Percentiles rank a stretch among this genome's conserved stretches.
These are phyloP conservation scores for Turritopsis dohrnii DNA, from an alignment of 30 jellyfish, hydroid and myxozoan genomes.

Conservation along the genomic window DNA sequence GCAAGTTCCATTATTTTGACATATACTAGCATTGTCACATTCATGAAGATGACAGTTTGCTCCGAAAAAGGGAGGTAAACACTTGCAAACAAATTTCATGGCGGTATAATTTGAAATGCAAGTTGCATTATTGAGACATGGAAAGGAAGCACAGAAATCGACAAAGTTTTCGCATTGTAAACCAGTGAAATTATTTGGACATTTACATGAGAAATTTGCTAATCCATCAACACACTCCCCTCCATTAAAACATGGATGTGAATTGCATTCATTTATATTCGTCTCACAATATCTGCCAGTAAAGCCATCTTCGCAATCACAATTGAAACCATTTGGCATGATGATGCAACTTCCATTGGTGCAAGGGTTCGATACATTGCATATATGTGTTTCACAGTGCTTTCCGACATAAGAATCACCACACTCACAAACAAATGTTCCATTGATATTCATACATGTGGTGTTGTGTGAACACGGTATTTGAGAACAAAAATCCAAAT, in stretches of 20 bases:
- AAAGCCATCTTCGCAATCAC: constrained; percentile 19
- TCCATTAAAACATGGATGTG: not conserved
- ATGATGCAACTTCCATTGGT: not conserved
- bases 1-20: constrained; percentile 33
- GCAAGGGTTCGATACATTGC: constrained; percentile 33
- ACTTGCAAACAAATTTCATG: not conserved
- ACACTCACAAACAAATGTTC: constrained; percentile 38
- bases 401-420: constrained; percentile 51
- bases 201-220: not conserved
- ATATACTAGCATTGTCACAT: not conserved
- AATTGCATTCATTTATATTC: constrained; percentile 2
- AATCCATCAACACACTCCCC: constrained; percentile 4
- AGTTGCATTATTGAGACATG: constrained; percentile 1
- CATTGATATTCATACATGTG: constrained; percentile 16
- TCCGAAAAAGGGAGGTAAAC: constrained; percentile 7
- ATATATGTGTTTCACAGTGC: constrained; percentile 50
- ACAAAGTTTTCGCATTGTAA: constrained; percentile 17
- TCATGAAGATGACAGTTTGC: constrained; percentile 1
- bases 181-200: constrained; percentile 23
- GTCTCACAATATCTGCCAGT: constrained; percentile 21
- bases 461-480: constrained; percentile 18
- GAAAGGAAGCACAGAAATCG: not conserved
- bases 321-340: constrained; percentile 5
- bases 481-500: constrained; percentile 9
- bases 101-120: constrained; percentile 34